phyloP scores from a whole-genome alignment of 1,140 invertebrate species.

The Bombus soroeensis region DNA sequence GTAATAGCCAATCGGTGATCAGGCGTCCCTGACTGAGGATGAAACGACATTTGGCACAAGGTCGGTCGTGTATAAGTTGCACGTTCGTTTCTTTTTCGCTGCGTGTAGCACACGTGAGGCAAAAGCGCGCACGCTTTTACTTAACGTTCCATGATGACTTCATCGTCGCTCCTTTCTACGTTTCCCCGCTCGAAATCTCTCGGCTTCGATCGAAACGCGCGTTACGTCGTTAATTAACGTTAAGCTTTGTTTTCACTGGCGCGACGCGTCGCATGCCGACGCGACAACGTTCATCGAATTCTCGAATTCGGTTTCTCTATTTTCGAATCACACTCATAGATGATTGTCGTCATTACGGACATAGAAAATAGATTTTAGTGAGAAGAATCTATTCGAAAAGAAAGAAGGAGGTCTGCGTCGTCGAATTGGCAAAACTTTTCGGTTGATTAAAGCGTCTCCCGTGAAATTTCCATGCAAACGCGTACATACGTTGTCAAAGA shows the following conservation, averaged over 20 bases:
- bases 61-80: slow-evolving; percentile 64
- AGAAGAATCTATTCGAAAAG: not conserved
- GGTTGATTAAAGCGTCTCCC: too few relatives aligned
- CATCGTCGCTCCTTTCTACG: slow-evolving; percentile 45
- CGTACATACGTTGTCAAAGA: too few relatives aligned
- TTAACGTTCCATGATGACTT: slow-evolving; percentile 33
- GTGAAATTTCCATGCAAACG: too few relatives aligned
- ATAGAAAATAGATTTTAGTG: too few relatives aligned
- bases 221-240: slow-evolving; percentile 56
- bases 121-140: slow-evolving; percentile 11
- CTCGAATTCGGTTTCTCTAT: not conserved
- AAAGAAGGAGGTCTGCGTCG: not conserved
- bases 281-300: not conserved
- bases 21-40: slow-evolving; percentile 71
- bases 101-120: not conserved
- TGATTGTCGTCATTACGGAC: too few relatives aligned
- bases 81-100: slow-evolving; percentile 43
- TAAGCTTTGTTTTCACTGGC: slow-evolving; percentile 20
- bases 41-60: slow-evolving; percentile 76
- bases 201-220: not conserved
- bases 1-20: slow-evolving; percentile 25
- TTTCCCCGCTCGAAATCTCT: not conserved
- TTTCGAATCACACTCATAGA: not conserved
- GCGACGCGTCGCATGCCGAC: not conserved
- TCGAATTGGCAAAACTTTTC: too few relatives aligned